These are phyloP conservation scores for Halictus rubicundus DNA, from an alignment of 1,140 invertebrate genomes.

Conservation along the genomic window DNA sequence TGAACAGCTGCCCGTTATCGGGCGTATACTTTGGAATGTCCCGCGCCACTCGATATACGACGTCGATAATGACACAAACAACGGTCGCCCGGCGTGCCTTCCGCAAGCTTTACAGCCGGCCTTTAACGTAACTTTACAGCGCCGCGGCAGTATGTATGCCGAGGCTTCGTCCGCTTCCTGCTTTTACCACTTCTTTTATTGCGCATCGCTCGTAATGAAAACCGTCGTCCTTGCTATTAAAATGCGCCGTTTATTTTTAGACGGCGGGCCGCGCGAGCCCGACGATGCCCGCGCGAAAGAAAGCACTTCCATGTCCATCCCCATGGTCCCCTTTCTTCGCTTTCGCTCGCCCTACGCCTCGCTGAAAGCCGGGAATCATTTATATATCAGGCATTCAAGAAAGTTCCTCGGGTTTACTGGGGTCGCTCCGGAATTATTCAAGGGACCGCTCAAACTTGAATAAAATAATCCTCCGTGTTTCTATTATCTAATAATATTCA, in stretches of 20 bases:
- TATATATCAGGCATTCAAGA: too few relatives aligned
- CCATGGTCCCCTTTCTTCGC: neutral
- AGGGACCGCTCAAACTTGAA: too few relatives aligned
- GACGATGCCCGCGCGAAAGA: neutral
- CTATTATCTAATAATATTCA: too few relatives aligned
- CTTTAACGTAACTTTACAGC: slow-evolving; percentile 29
- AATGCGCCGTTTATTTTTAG: slow-evolving; percentile 21
- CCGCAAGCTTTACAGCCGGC: slow-evolving; percentile 27
- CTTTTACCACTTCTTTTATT: slow-evolving; percentile 34
- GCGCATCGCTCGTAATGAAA: slow-evolving; percentile 28
- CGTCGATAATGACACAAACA: slow-evolving; percentile 35
- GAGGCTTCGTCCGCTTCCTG: slow-evolving; percentile 27
- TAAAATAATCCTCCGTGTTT: too few relatives aligned
- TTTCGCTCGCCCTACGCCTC: neutral
- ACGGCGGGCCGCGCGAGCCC: neutral
- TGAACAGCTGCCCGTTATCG: slow-evolving; percentile 61
- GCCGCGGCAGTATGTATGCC: slow-evolving; percentile 5
- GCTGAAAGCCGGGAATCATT: too few relatives aligned
- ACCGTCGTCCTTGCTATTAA: slow-evolving; percentile 24
- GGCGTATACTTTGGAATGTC: slow-evolving; percentile 59
- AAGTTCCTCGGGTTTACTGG: too few relatives aligned
- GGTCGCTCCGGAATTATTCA: too few relatives aligned
- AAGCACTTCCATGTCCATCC: neutral
- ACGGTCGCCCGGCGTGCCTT: slow-evolving; percentile 32
- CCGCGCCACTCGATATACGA: slow-evolving; percentile 36